These are phyloP conservation scores for Argyresthia goedartella DNA, from an alignment of 2,888 invertebrate genomes.

Conservation along the genomic window DNA sequence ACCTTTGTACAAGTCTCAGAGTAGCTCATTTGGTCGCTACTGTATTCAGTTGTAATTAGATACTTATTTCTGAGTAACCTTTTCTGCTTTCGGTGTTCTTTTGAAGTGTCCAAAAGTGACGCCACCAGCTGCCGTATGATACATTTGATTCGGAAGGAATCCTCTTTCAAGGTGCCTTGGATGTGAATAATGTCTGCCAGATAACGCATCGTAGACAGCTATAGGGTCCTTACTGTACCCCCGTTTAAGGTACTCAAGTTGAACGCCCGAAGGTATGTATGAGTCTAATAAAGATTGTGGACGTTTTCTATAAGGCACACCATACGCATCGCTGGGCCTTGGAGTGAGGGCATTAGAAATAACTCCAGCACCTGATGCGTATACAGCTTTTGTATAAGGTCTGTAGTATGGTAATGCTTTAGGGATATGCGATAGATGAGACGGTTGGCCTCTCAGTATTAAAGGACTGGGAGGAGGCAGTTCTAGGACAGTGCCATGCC, in stretches of 20 bases:
- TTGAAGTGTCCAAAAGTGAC: slow-evolving; percentile 56
- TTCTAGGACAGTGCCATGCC: slow-evolving; percentile 30
- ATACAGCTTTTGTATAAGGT: slow-evolving; percentile 44
- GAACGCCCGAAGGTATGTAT: slow-evolving; percentile 71
- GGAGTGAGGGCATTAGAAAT: slow-evolving; percentile 26
- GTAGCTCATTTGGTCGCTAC: too few species aligned
- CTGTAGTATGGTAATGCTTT: slow-evolving; percentile 48
- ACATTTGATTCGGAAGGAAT: slow-evolving; percentile 63
- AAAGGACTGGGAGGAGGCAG: slow-evolving; percentile 48
- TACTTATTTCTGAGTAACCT: slow-evolving; percentile 15
- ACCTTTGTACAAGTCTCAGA: background rate
- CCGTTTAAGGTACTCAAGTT: slow-evolving; percentile 56
- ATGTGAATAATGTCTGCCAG: slow-evolving; percentile 34
- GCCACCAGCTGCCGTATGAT: slow-evolving; percentile 54
- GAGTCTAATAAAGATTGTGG: slow-evolving; percentile 71
- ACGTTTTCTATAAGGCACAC: slow-evolving; percentile 33
- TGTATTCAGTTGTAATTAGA: background rate
- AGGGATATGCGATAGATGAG: slow-evolving; percentile 49
- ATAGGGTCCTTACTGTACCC: slow-evolving; percentile 53
- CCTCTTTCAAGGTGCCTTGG: slow-evolving; percentile 54
- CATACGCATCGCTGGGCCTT: slow-evolving; percentile 32
- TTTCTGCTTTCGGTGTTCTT: slow-evolving; percentile 44
- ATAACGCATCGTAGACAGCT: slow-evolving; percentile 50
- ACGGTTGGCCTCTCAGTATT: slow-evolving; percentile 35
- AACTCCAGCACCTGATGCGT: slow-evolving; percentile 28